Conservation (phyloP, 2,888 invertebrate genomes). For the Tenthredo mesomela region DNA sequence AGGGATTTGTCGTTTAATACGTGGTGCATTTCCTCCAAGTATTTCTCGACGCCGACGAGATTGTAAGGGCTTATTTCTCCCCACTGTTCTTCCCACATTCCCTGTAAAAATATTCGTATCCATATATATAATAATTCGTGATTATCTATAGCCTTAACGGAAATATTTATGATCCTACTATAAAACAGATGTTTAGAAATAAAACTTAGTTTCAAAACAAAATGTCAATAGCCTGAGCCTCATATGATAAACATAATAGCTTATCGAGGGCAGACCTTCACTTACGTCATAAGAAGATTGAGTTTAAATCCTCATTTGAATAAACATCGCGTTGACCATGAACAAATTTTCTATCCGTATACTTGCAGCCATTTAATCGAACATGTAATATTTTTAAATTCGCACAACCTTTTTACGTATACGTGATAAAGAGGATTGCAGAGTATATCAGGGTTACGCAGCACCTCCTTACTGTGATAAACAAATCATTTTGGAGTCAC, state of each 20-base stretch:
- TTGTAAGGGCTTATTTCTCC: constrained; percentile 91
- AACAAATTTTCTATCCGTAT: neutral
- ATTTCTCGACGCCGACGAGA: constrained; percentile 90
- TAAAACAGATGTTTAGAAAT: constrained; percentile 31
- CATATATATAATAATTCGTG: neutral
- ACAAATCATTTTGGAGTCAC: neutral
- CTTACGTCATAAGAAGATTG: constrained; percentile 37
- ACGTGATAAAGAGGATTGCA: neutral
- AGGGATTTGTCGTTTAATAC: constrained; percentile 88
- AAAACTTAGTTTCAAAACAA: neutral
- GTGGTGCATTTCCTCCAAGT: constrained; percentile 90
- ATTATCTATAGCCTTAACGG: neutral
- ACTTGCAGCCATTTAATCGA: constrained; percentile 34
- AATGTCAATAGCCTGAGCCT: constrained; percentile 35
- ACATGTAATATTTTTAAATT: constrained; percentile 4
- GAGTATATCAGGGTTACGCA: neutral
- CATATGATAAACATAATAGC: neutral
- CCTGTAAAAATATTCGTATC: constrained; percentile 76
- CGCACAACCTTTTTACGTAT: neutral
- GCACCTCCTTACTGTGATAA: neutral
- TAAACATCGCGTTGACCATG: constrained; percentile 28
- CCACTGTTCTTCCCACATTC: constrained; percentile 91
- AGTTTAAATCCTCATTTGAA: constrained; percentile 25
- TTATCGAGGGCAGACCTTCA: constrained; percentile 16
- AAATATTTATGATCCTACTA: neutral